Conservation (phyloP, 2,113 vertebrate genomes). For the Myiagra hebetior region DNA sequence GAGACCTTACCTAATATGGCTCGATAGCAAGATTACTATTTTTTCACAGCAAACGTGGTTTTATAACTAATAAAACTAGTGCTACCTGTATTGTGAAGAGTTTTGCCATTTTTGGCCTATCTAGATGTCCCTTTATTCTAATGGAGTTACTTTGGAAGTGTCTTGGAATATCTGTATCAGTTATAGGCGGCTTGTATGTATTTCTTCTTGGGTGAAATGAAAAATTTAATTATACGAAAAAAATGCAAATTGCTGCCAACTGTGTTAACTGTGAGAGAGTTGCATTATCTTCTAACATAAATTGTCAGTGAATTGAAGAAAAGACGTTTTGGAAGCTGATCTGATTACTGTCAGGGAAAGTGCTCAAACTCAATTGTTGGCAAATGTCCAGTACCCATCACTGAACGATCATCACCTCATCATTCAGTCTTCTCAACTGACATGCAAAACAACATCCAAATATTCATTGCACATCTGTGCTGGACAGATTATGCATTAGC, state of each 20-base stretch:
- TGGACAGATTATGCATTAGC: slow-evolving; percentile 83
- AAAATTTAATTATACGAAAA: slow-evolving; percentile 44
- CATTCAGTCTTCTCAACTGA: slow-evolving; percentile 84
- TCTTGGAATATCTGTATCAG: neutral
- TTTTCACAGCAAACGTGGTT: neutral
- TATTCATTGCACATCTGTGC: slow-evolving; percentile 87
- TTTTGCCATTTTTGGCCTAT: neutral
- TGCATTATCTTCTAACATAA: slow-evolving; percentile 67
- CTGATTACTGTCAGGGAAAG: slow-evolving; percentile 70
- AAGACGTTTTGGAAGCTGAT: slow-evolving; percentile 66
- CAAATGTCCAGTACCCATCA: slow-evolving; percentile 83
- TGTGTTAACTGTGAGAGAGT: slow-evolving; percentile 61
- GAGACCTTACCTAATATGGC: neutral
- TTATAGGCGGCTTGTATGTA: neutral
- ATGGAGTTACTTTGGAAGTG: neutral
- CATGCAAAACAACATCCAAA: slow-evolving; percentile 77
- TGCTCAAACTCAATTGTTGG: slow-evolving; percentile 84
- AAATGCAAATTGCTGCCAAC: slow-evolving; percentile 67
- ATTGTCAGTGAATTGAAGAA: slow-evolving; percentile 56
- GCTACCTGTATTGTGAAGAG: neutral
- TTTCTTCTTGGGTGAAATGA: slow-evolving; percentile 37
- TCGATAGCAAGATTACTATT: neutral
- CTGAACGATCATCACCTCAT: slow-evolving; percentile 86
- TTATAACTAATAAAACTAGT: neutral
- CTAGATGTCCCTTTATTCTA: neutral